These are phyloP conservation scores for Eupsilia transversa DNA, from an alignment of 2,888 invertebrate species.

Conservation along the genomic window DNA sequence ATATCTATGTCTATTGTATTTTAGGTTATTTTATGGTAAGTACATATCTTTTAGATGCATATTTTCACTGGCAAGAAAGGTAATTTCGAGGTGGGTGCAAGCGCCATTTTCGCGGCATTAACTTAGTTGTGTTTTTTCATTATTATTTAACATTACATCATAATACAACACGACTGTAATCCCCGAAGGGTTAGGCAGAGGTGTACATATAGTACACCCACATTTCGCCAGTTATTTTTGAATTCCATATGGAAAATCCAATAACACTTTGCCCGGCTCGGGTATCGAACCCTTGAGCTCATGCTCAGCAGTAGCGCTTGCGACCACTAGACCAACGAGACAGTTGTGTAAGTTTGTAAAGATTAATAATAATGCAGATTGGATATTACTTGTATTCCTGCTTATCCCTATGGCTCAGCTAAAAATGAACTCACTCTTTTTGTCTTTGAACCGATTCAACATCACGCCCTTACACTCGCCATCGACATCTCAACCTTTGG, in stretches of 20 bases:
- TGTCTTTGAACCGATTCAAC: no score
- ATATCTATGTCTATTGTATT: no score
- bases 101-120: background rate
- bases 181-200: background rate
- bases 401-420: accelerated
- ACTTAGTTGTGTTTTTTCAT: background rate
- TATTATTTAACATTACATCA: background rate
- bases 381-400: background rate
- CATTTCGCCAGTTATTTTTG: background rate
- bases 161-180: no score
- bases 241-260: background rate
- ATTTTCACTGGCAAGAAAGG: background rate
- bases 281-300: no score
- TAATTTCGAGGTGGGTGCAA: background rate
- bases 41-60: background rate
- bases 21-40: background rate
- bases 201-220: background rate
- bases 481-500: background rate
- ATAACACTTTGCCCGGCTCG: no score
- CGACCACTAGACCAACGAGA: no score
- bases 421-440: no score
- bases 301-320: no score
- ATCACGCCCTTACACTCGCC: background rate
- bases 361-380: background rate
- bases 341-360: background rate